phyloP scores from a whole-genome alignment of 1,140 invertebrate genomes.

The Sycophaga agraensis region DNA sequence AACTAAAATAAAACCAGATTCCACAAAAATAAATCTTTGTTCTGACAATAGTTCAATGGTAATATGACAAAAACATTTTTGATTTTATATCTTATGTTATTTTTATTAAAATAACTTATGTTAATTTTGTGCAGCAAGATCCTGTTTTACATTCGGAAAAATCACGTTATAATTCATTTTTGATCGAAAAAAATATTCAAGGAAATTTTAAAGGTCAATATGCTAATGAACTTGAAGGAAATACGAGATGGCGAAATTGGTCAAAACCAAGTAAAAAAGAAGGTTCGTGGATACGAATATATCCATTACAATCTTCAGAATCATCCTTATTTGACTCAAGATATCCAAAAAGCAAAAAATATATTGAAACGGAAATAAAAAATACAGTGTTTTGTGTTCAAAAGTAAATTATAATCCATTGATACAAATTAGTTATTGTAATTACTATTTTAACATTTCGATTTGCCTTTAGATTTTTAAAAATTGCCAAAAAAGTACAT shows the following conservation, averaged over 20 bases:
- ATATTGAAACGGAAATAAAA: conserved; percentile 47
- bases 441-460: not conserved
- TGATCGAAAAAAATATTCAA: conserved; percentile 39
- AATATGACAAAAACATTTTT: conserved; percentile 11
- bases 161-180: conserved; percentile 41
- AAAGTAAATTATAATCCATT: conserved; percentile 40
- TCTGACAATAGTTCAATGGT: conserved; percentile 41
- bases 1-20: conserved; percentile 38
- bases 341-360: conserved; percentile 29
- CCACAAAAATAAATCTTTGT: conserved; percentile 43
- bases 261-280: conserved; percentile 56
- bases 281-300: conserved; percentile 67
- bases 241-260: conserved; percentile 68
- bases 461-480: conserved; percentile 45
- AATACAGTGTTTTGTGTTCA: conserved; percentile 47
- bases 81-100: not conserved
- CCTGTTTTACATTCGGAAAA: conserved; percentile 34
- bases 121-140: conserved; percentile 29
- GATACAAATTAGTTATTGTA: not conserved
- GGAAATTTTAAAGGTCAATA: conserved; percentile 38
- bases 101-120: not conserved
- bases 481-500: conserved; percentile 50
- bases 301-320: conserved; percentile 52
- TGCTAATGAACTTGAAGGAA: conserved; percentile 44
- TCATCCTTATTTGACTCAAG: conserved; percentile 28